Base-by-base conservation (phyloP, 2,113 vertebrate species). In the Megaleporinus macrocephalus region DNA sequence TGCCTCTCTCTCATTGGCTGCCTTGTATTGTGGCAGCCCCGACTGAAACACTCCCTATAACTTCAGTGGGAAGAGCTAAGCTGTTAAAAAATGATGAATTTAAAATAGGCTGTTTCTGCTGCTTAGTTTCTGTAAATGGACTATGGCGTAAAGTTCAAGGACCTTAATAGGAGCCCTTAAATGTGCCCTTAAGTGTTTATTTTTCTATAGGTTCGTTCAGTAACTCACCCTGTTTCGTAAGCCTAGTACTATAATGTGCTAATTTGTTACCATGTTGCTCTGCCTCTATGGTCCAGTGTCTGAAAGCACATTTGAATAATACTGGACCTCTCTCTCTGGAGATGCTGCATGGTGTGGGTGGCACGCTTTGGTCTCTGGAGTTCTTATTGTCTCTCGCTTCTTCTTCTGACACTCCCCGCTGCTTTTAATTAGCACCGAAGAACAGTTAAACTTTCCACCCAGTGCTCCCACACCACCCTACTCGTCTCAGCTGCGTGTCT, bases 371-470 rank as follows among this genome's bases (percentile, higher is more conserved):
- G 27, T 66, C 30, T 66, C 63, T 66, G 63, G 63, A 74, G 68
- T 29, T 27, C 24, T 61, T 29, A 47, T 0, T 30, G 20, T 36
- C 63, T 51, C 51, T 30, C 16, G 24, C 57, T 51, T 65, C 24
- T 26, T 36, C 27, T 27, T 72, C 61, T 59, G 65, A 10, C 15
- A 74, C 49, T 78, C 1, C 27, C 81, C 65, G 47, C 57, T 73
- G 70, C 63, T 86, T 78, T 89, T 86, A 85, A 88, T 85, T 81
- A 86, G 77, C 81, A 76, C 78, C 63, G 74, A 49, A 55, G 30
- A 76, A 65, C 26, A 82, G 76, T 41, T 57, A 82, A 76, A 77
- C 55, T 57, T 78, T 85, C 47, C 80, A 78, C 62, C 15, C 47
- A 70, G 49, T 74, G 14, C 41, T 76, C 53, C 70, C 55, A 33